Base-by-base conservation (phyloP, 2,797 vertebrate genomes). In the Cyprinella venusta region DNA sequence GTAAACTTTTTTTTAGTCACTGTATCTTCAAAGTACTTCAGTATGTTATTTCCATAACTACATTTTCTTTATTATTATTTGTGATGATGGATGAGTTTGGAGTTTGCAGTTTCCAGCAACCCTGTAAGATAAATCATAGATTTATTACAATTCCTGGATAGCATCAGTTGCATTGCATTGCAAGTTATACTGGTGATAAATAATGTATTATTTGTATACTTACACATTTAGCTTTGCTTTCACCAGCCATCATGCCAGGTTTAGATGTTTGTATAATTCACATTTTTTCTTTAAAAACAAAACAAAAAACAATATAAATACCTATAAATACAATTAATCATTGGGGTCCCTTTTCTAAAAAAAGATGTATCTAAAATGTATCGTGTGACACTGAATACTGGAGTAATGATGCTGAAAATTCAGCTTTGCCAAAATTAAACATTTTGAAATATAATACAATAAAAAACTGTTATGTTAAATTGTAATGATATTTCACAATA, bases 201-300 rank as follows among this genome's bases (percentile, higher is more conserved):
- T 50, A 36, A 40, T 70, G 19, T 52, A 68, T 30, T 70, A 26
- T 75, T 65, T 81, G 15, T 24, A 12, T 82, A 82, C 80, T 82
- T 76, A 82, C 80, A 76, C 38, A 12, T 12, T 24, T 64, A 40
- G 3, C 45, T 52, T 75, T 42, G n/a, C 36, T 72, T 38, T 65
- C 63, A 67, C 33, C 38, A 63, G 3, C 26, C 19, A 63, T 63
- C 42, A 72, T 36, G 54, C 10, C 52, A 24, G 21, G 56, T 8
- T 42, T 24, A 82, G 71, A 67, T 68, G 48, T 42, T 54, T 68
- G 50, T 33, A 18, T 45, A 82, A 76, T 82, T 82, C 18, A 67
- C 71, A 82, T 82, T 76, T 76, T 75, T 45, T 56, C 71, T 76
- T 15, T 0, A 56, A 56, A 56, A 65, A 48, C 33, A 33, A 79